Conservation (phyloP, 1,140 invertebrate species). For the Bactericera cockerelli region DNA sequence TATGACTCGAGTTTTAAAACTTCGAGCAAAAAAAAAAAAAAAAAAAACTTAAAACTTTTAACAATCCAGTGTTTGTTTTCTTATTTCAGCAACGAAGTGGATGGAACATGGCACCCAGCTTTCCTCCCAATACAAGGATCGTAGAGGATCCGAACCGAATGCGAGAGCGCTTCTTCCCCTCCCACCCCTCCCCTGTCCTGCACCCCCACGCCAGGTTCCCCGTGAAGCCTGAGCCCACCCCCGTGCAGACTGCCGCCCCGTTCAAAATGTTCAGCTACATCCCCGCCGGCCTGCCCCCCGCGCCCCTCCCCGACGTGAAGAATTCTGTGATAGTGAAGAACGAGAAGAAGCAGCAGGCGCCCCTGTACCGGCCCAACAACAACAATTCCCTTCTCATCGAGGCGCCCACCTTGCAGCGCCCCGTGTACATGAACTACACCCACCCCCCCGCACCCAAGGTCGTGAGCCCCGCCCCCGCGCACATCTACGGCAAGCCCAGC, state of each 20-base stretch:
- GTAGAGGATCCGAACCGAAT: neutral
- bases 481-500: constrained; percentile 56
- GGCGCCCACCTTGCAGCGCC: constrained; percentile 24
- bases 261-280: neutral
- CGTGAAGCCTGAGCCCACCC: neutral
- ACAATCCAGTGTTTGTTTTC: too few relatives aligned
- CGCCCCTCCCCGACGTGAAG: constrained; percentile 45
- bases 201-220: constrained; percentile 16
- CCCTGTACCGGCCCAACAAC: constrained; percentile 18
- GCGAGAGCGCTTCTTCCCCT: neutral
- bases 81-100: neutral
- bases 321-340: constrained; percentile 64
- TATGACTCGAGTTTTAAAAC: too few relatives aligned
- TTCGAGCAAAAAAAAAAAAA: too few relatives aligned
- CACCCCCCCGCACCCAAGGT: constrained; percentile 38
- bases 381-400: constrained; percentile 23
- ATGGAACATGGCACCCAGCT: neutral
- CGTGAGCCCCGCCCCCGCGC: constrained; percentile 57
- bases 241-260: neutral
- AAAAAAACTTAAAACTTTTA: too few relatives aligned
- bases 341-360: constrained; percentile 37
- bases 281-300: constrained; percentile 30
- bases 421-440: constrained; percentile 16
- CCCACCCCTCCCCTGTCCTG: neutral
- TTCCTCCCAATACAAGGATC: neutral